Evolutionary conservation across 2,113 vertebrate genomes (phyloP), one percentile per base, ranked within the genome.

Genomic region (Trematomus loennbergii): DNA sequence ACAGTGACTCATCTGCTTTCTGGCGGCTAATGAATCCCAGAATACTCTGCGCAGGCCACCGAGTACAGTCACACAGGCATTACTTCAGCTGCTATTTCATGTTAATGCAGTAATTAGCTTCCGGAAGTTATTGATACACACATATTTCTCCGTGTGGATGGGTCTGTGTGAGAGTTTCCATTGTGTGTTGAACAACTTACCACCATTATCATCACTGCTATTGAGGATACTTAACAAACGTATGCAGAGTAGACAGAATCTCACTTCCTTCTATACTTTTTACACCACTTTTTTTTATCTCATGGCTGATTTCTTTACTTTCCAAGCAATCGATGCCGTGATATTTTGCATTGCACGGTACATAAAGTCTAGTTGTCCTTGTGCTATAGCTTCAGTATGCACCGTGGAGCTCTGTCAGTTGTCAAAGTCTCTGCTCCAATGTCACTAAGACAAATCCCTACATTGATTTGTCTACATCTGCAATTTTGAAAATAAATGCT

Each of bases 11-110:
- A 90, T 93, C 81, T 65, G 64, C 86, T 88, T 90, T 83, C 87
- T 86, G 83, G 76, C 85, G 88, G 84, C 88, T 92, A 94, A 95
- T 93, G 92, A 93, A 92, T 91, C 90, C 87, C 87, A 91, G 78
- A 92, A 87, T 90, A 79, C 84, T 81, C 86, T 72, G 67, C 25
- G 33, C 75, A 75, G 76, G 73, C 81, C 83, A 88, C 82, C 73
- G 79, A 88, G 82, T 81, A 77, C 83, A 75, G 72, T 75, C 84
- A 72, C 72, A 69, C 55, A 61, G 81, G 29, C 80, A 86, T 83
- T 75, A 62, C 76, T 87, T 85, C 55, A 75, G 54, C 54, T n/a
- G 80, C 58, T 79, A 25, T 68, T 70, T 68, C 86, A 83, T 85
- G 54, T 79, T 83, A 84, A 86, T 81, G 63, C 33, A 81, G 61